A percentile compares a stretch with the other conserved stretches of the same genome.
These are phyloP conservation scores for Hermodice carunculata DNA, from an alignment of 2,888 invertebrate genomes.

Conservation along the genomic window DNA sequence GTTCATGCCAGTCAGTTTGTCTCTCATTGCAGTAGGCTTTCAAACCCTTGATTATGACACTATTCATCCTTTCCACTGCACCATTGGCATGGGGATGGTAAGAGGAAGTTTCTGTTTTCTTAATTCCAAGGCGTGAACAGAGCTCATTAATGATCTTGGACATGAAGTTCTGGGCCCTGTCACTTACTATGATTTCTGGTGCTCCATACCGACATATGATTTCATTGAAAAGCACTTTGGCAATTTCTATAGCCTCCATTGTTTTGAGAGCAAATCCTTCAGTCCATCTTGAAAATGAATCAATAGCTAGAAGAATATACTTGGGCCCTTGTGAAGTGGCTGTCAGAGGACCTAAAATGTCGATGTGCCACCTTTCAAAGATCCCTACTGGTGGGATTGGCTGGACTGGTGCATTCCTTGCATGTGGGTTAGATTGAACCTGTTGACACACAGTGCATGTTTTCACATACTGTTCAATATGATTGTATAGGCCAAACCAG, in stretches of 20 bases:
- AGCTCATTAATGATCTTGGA: not conserved
- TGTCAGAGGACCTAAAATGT: not conserved
- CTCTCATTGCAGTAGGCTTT: no score
- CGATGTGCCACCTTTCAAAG: not conserved
- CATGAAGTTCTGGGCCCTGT: conserved; percentile 4
- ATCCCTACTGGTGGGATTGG: not conserved
- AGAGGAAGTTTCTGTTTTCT: not conserved
- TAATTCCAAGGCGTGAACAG: not conserved
- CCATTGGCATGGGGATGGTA: not conserved
- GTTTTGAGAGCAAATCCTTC: not conserved
- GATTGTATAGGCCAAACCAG: not conserved
- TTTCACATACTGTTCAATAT: not conserved
- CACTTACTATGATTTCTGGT: not conserved
- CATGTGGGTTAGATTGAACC: not conserved
- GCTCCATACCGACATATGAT: not conserved
- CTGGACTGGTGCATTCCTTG: not conserved
- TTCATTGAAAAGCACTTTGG: not conserved
- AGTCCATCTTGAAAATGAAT: not conserved
- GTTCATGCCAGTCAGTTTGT: no score
- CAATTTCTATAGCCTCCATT: not conserved
- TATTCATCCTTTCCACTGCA: not conserved
- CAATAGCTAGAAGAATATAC: not conserved
- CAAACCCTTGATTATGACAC: no score
- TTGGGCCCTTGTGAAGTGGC: not conserved
- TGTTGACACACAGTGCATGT: not conserved